Evolutionary conservation across 2,888 invertebrate species (phyloP), one percentile per base, ranked within the genome.

Genomic region (Exephanes ischioxanthus): DNA sequence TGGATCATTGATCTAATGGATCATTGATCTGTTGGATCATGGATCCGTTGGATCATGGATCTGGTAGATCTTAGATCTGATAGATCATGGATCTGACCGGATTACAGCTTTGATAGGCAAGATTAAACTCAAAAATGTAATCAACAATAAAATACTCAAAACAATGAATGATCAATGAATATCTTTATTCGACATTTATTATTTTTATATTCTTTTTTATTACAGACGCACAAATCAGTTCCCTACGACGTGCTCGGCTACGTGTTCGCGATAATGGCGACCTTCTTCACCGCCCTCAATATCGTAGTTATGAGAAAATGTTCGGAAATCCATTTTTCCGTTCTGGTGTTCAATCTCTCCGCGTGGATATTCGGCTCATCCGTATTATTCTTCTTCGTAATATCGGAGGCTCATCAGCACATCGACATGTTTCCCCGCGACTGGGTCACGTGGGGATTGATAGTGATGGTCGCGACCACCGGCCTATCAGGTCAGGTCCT

Each of bases 261-360:
- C 84, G 89, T 91, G 0, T 94, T 92, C 55, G 95, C 94, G 6
- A 88, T 95, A 0, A 86, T 93, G 33, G 94, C 94, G 51, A 94
- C 94, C 0, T 71, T 94, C 2, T 94, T 94, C 86, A 94, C 94
- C 2, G 94, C 95, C 5, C 86, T 94, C 55, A 95, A 95, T 75
- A 94, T 94, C 41, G 94, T 95, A 0, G 91, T 94, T 19, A 94
- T 94, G 94, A 91, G 94, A 80, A 94, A 94, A 88, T 94, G 94
- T 84, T 90, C 93, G 33, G 94, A 94, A 84, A 94, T 94, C 33
- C 94, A 94, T 87, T 94, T 93, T 88, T 94, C 94, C 0, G 92
- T 94, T 0, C 91, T 94, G 66, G 94, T 95, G 4, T 91, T 94
- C 58, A 94, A 94, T 86, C 88, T 94, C 51, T 94, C 94, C 0